Evolutionary conservation across 2,797 vertebrate genomes (phyloP), one percentile per base, ranked within the genome.

Genomic region (Enteromius argenteus): DNA sequence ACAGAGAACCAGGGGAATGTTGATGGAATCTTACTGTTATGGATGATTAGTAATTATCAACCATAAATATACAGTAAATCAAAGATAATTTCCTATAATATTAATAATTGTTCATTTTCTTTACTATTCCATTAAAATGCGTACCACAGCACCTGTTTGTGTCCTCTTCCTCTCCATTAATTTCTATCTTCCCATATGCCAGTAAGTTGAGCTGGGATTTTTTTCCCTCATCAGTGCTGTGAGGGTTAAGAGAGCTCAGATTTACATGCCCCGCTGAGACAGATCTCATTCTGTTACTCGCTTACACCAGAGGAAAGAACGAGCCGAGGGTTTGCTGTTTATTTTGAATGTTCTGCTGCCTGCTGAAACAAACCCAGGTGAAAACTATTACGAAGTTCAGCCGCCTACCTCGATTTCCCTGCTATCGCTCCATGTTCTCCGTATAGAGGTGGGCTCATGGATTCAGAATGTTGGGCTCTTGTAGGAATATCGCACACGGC

Each of bases 191-290:
- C 19, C 69, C 19, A 73, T 81, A 64, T 64, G 30, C 19, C 69
- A 64, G 71, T 66, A 66, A 66, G 42, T 21, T 66, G 71, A 91
- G 85, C 87, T 72, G 10, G 44, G 90, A 90, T 91, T 90, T 92
- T 76, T 72, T 44, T 44, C 10, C 75, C 69, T 67, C 80, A 82
- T 85, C 83, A 72, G 76, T 32, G 71, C 73, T 74, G 58, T 88
- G 85, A 84, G 80, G 83, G 76, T 87, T 86, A 85, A 69, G 19
- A 17, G 53, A 69, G 76, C 71, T 81, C 56, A 79, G 56, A 74
- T 74, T 42, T 86, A 81, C 75, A 64, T 83, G 23, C 44, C 76
- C 56, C 27, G 51, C 49, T 77, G 62, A 68, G 79, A 53, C 27
- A 0, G 44, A 46, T 62, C 67, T 86, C 66, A 53, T 79, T 58